Evolutionary conservation across 2,113 vertebrate species (phyloP).

Genomic region (Callaeas wilsoni): DNA sequence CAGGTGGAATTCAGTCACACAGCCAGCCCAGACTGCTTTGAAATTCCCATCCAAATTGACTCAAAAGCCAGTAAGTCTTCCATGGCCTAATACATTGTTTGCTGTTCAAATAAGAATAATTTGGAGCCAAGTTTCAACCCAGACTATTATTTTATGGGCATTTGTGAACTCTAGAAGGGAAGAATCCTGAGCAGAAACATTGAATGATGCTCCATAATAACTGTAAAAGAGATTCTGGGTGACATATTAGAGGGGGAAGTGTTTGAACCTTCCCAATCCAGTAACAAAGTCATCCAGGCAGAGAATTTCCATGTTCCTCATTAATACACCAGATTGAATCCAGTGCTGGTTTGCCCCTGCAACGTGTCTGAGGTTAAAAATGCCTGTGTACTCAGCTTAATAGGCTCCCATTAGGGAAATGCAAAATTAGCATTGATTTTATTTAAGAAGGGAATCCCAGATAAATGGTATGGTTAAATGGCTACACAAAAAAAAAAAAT

Average conservation of each 20-base stretch:
- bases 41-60: neutral
- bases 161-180: neutral
- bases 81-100: neutral
- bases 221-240: neutral
- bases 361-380: slow-evolving; percentile 13
- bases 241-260: neutral
- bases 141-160: neutral
- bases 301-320: neutral
- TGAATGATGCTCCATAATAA: neutral
- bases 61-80: neutral
- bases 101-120: neutral
- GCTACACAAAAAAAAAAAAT: neutral
- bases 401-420: slow-evolving; percentile 36
- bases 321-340: neutral
- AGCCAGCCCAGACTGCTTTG: neutral
- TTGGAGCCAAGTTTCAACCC: neutral
- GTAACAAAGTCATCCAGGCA: neutral
- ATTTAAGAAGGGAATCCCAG: neutral
- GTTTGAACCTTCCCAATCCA: neutral
- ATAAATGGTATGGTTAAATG: slow-evolving; percentile 18
- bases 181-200: neutral
- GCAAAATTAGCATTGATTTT: slow-evolving; percentile 54
- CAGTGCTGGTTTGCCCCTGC: neutral
- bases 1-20: neutral
- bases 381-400: slow-evolving; percentile 17